A percentile compares a stretch with the other conserved stretches of the same genome.
phyloP scores from a whole-genome alignment of 2,797 vertebrate species.

The Smutsia gigantea region DNA sequence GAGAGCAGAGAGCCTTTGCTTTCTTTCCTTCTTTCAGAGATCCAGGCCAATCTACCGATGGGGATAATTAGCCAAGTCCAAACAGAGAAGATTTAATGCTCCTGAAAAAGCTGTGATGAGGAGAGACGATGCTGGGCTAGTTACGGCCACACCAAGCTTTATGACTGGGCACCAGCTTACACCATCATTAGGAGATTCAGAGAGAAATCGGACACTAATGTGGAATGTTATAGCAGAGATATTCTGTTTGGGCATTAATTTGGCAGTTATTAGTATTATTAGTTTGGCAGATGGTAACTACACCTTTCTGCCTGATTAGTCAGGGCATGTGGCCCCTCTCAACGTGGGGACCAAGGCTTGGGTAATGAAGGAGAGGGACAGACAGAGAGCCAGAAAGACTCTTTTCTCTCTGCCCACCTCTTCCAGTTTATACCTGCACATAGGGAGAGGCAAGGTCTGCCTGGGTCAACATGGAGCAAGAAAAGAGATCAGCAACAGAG shows the following conservation, averaged over 20 bases:
- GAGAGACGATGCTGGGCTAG: constrained; percentile 82
- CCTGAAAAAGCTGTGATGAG: constrained; percentile 81
- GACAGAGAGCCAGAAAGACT: neutral
- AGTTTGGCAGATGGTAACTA: constrained; percentile 37
- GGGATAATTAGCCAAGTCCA: constrained; percentile 86
- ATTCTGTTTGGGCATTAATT: constrained; percentile 64
- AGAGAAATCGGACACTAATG: constrained; percentile 69
- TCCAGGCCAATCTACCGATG: constrained; percentile 77
- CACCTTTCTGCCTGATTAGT: constrained; percentile 2
- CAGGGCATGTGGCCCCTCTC: neutral
- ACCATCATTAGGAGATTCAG: constrained; percentile 81
- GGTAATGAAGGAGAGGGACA: too few species aligned
- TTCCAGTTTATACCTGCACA: neutral
- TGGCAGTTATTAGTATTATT: constrained; percentile 50
- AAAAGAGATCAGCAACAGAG: neutral
- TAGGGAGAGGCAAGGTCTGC: neutral
- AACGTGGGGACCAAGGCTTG: neutral
- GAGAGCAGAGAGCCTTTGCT: constrained; percentile 16
- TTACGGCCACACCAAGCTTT: constrained; percentile 80
- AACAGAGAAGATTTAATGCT: constrained; percentile 85
- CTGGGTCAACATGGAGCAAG: neutral
- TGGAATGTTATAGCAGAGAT: constrained; percentile 67
- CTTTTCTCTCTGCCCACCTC: neutral
- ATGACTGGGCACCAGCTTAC: constrained; percentile 68
- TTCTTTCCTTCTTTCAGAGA: constrained; percentile 71